Percentiles rank a stretch among this genome's conserved stretches.
phyloP scores from a whole-genome alignment of 2,888 invertebrate genomes.

The Lithophane socia region DNA sequence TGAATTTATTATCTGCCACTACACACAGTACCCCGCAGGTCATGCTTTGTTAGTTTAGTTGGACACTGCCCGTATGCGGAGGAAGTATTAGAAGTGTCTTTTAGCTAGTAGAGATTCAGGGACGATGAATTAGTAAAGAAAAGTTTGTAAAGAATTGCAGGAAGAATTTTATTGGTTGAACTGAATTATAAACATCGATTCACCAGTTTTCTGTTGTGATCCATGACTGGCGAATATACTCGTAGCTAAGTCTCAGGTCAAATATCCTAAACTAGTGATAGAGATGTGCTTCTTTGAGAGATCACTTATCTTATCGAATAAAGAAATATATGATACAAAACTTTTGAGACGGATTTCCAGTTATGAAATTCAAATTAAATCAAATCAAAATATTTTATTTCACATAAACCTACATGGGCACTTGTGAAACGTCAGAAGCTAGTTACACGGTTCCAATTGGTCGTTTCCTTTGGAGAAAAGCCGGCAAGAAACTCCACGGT shows the following conservation, averaged over 20 bases:
- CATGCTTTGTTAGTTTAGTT: slow-evolving; percentile 60
- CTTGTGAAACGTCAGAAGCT: no score
- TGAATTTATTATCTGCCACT: slow-evolving; percentile 79
- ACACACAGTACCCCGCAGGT: slow-evolving; percentile 59
- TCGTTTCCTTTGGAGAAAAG: no score
- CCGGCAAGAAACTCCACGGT: no score
- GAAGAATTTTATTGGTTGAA: not conserved
- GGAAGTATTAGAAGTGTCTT: not conserved
- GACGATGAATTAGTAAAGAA: not conserved
- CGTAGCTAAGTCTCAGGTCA: not conserved
- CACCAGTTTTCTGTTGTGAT: not conserved
- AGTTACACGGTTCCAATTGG: no score
- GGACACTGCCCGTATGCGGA: slow-evolving; percentile 70
- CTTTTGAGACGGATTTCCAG: not conserved
- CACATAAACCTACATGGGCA: no score
- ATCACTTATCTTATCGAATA: not conserved
- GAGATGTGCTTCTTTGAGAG: not conserved
- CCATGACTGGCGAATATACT: not conserved
- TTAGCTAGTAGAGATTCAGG: not conserved
- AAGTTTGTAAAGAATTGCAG: not conserved
- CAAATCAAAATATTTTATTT: no score
- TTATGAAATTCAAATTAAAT: no score
- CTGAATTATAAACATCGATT: not conserved
- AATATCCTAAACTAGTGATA: not conserved
- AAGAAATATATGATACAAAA: not conserved